Base-by-base conservation (phyloP, 2,797 vertebrate species). In the Anguilla anguilla region DNA sequence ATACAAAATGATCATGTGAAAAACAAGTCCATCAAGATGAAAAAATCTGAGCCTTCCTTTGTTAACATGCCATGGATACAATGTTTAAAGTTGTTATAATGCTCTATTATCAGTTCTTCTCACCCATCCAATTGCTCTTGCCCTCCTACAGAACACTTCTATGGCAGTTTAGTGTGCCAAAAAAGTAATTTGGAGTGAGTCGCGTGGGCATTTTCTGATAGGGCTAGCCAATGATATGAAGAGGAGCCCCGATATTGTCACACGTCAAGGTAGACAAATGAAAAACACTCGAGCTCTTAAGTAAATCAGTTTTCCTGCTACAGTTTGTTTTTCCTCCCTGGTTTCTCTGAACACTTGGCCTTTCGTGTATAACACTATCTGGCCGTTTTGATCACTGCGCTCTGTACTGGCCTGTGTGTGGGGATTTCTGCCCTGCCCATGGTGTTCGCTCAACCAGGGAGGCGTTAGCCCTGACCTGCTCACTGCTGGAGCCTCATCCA, bases 351-450 rank as follows among this genome's bases (percentile, higher is more conserved):
- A 31, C 31, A 35, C 35, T 74, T 43, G 74, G 35, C 5, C 17
- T 43, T 46, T 79, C 35, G 51, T 77, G 39, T 39, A 6, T 43
- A 77, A 19, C 43, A 43, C 74, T 74, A 35, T 35, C 31, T 69
- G 64, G 69, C 43, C 6, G 0, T 81, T 43, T 19, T 22, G 39
- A 13, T 43, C 6, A 79, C 35, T 43, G 31, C 35, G 39, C 74
- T 79, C 35, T 43, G 35, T 43, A n/a, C 10, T 82, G 79, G 83
- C 51, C 3, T 51, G 31, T 31, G n/a, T 55, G 46, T 55, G n/a
- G n/a, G 81, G 49, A 61, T 39, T 85, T 57, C 31, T 61, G 35
- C 57, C 49, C 84, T 85, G 84, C 31, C 84, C 22, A 61, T 25
- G 11, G 51, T 77, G 35, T 43, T 43, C 43, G 46, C 35, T 9